phyloP scores from a whole-genome alignment of 2,113 vertebrate species.

The Heptranchias perlo region DNA sequence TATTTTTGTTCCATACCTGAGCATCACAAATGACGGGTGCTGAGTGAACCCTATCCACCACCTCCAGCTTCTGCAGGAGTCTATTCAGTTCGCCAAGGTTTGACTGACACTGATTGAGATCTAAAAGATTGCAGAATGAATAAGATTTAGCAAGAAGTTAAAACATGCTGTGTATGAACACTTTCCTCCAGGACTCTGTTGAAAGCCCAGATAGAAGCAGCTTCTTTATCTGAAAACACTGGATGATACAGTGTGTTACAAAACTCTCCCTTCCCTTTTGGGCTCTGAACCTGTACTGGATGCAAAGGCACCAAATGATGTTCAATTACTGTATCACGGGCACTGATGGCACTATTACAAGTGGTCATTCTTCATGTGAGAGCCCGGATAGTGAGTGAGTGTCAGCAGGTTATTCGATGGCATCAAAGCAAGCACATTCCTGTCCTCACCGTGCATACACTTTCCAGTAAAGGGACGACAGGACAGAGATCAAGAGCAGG shows the following conservation, averaged over 20 bases:
- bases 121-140: slow-evolving; percentile 47
- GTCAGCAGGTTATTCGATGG: too few species aligned
- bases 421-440: neutral
- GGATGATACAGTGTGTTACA: neutral
- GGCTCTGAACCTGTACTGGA: neutral
- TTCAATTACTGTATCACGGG: neutral
- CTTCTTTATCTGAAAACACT: neutral
- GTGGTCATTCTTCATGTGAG: neutral
- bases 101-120: slow-evolving; percentile 68
- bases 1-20: slow-evolving; percentile 48
- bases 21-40: slow-evolving; percentile 69
- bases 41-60: slow-evolving; percentile 65
- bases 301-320: neutral
- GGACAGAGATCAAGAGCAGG: neutral
- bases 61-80: slow-evolving; percentile 76
- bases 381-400: too few species aligned
- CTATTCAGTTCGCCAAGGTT: slow-evolving; percentile 71
- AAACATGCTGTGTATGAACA: neutral
- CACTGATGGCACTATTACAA: neutral
- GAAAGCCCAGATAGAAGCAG: neutral
- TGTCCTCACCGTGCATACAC: neutral
- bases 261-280: neutral
- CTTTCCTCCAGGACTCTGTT: neutral
- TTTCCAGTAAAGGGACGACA: neutral
- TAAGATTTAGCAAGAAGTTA: neutral